phyloP scores from a whole-genome alignment of 2,113 vertebrate species.

The Amphiprion percula region DNA sequence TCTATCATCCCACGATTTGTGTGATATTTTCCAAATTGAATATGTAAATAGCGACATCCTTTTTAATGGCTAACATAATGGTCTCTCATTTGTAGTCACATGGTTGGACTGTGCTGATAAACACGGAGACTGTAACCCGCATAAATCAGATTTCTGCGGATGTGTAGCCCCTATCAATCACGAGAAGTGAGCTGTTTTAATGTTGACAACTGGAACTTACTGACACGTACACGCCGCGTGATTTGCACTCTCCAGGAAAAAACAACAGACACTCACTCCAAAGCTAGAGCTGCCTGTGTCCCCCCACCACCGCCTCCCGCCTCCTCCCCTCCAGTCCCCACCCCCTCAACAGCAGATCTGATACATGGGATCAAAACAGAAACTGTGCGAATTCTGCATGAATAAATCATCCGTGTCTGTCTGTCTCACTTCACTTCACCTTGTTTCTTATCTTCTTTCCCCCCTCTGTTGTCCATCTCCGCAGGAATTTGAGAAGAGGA shows the following conservation, averaged over 20 bases:
- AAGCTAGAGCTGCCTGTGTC: conserved; percentile 22
- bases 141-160: conserved; percentile 57
- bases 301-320: neutral
- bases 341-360: conserved; percentile 59
- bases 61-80: conserved; percentile 74
- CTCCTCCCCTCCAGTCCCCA: conserved; percentile 4
- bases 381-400: conserved; percentile 68
- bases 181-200: conserved; percentile 62
- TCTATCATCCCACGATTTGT: conserved; percentile 75
- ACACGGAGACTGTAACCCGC: conserved; percentile 43
- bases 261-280: conserved; percentile 45
- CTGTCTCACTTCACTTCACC: conserved; percentile 50
- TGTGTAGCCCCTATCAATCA: conserved; percentile 46
- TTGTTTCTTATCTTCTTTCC: conserved; percentile 28
- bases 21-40: conserved; percentile 78
- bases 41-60: conserved; percentile 80
- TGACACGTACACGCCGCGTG: conserved; percentile 29
- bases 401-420: conserved; percentile 72
- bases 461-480: conserved; percentile 55
- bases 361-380: conserved; percentile 66
- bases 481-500: conserved; percentile 89
- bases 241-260: conserved; percentile 53
- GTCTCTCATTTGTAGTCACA: conserved; percentile 69
- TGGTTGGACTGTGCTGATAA: conserved; percentile 65
- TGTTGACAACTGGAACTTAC: conserved; percentile 54